Evolutionary conservation across 2,113 vertebrate genomes (phyloP).

Genomic region (Octodon degus): DNA sequence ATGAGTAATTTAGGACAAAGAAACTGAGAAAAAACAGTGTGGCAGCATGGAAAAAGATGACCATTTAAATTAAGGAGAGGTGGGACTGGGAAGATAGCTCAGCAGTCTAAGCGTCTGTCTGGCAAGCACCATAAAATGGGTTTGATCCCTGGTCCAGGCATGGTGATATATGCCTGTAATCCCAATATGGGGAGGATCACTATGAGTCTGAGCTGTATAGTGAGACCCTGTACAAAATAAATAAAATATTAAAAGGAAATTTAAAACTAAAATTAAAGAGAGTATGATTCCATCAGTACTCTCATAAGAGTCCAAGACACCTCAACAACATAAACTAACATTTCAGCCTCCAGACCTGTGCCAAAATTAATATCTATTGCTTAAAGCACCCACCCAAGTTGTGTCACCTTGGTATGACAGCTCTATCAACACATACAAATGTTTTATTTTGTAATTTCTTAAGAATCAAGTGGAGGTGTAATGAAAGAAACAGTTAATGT

Average conservation of each 20-base stretch:
- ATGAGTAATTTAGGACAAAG: neutral
- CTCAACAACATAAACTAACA: neutral
- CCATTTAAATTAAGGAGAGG: neutral
- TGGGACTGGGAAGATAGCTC: too few relatives aligned
- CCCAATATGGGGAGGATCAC: too few relatives aligned
- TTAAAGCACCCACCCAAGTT: neutral
- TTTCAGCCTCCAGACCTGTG: neutral
- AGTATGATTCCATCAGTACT: neutral
- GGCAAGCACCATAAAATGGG: too few relatives aligned
- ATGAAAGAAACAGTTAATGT: too few relatives aligned
- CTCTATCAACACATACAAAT: neutral
- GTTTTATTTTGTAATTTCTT: neutral
- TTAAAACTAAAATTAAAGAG: too few relatives aligned
- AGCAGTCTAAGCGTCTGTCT: too few relatives aligned
- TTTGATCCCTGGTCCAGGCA: too few relatives aligned
- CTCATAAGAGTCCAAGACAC: neutral
- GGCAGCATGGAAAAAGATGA: neutral
- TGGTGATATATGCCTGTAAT: too few relatives aligned
- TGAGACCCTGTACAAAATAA: too few relatives aligned
- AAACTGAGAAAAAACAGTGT: neutral
- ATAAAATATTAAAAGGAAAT: too few relatives aligned
- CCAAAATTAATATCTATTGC: neutral
- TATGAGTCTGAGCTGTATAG: too few relatives aligned
- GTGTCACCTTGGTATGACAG: neutral
- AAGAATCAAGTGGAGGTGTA: neutral